phyloP scores from a whole-genome alignment of 2,797 vertebrate genomes.

The Aldrovandia affinis region DNA sequence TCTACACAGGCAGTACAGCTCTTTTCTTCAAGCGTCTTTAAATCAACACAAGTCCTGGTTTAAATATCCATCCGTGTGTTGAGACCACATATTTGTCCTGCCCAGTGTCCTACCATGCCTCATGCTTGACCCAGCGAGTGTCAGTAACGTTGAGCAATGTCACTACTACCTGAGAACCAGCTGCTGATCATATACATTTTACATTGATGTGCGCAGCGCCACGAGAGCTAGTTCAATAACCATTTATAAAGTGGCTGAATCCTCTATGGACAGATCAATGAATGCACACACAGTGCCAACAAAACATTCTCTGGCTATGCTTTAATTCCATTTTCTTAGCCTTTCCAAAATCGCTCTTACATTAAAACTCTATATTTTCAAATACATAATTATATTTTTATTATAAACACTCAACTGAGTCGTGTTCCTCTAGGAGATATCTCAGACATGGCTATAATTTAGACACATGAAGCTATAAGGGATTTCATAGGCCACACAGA shows the following conservation, averaged over 20 bases:
- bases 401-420: constrained; percentile 47
- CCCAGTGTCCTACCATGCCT: neutral
- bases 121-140: neutral
- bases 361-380: constrained; percentile 36
- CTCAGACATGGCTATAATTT: constrained; percentile 36
- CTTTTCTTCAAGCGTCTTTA: neutral
- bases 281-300: constrained; percentile 35
- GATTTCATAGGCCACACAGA: constrained; percentile 32
- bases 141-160: neutral
- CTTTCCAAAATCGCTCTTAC: constrained; percentile 21
- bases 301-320: neutral
- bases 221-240: neutral
- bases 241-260: constrained; percentile 41
- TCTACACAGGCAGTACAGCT: neutral
- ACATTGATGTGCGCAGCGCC: neutral
- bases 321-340: neutral
- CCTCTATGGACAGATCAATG: constrained; percentile 50
- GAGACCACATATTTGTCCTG: neutral
- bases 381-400: constrained; percentile 42
- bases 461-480: constrained; percentile 17
- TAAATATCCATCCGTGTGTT: neutral
- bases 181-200: constrained; percentile 30
- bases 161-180: neutral
- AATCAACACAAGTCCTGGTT: neutral
- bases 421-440: constrained; percentile 30